Evolutionary conservation across 37 sponge, comb jelly and placozoan genomes (phyloP), one percentile per base, ranked within the genome.

Genomic region (Crambe crambe): DNA sequence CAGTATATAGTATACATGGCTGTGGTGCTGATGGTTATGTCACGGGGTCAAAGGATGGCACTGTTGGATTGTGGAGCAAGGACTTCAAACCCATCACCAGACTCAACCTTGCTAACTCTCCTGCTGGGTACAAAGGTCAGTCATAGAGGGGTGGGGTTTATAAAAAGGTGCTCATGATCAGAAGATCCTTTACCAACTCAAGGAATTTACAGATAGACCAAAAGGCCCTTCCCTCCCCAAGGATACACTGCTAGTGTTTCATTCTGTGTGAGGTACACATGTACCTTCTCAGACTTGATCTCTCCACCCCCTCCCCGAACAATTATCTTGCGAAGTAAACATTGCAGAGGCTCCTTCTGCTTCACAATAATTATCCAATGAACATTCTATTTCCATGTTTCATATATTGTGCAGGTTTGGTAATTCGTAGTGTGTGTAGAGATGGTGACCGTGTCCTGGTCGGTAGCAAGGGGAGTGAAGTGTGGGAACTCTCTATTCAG

Each of bases 401-500:
- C n/a, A n/a, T n/a, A n/a, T n/a, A n/a, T 26, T 61, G 31, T 30
- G 2, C 31, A 91, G 93, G 89, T 38, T 80, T 94, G 62, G 85
- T 68, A 43, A 70, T 96, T 0, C 82, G 97, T 31, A 86, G 89
- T 71, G 91, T 96, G 37, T 90, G 88, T 42, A 90, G 95, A 94
- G 86, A 74, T 30, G 79, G 91, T 25, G 87, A 90, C 26, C 77
- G 75, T 62, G 82, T 97, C 6, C 80, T 97, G 4, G 89, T 74
- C 12, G 98, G 98, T 12, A 97, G 95, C 27, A 92, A 88, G 40
- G 91, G 87, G 47, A 90, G 98, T 70, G 97, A 95, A 39, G 87
- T 97, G 63, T 90, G 86, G 47, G 89, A 97, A 40, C 70, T 95
- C 23, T 27, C 75, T 5, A 76, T 93, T 9, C 66, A 85, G 66